phyloP scores from a whole-genome alignment of 2,888 invertebrate genomes.

The Drosophila fulvimacula region DNA sequence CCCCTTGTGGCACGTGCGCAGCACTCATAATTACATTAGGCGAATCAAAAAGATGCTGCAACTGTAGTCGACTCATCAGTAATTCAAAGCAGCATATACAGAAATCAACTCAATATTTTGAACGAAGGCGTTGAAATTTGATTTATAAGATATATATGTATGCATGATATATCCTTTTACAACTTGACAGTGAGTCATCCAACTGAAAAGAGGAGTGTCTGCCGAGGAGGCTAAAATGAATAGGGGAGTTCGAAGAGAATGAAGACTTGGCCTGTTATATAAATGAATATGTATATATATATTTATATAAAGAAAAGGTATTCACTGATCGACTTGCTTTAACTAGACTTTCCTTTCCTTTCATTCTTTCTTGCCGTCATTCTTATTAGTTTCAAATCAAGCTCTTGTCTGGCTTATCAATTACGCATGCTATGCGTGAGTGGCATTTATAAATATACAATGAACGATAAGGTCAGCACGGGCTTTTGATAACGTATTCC shows the following conservation, averaged over 20 bases:
- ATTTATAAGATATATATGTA: neutral
- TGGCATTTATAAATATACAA: slow-evolving; percentile 18
- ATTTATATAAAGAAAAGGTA: too few relatives aligned
- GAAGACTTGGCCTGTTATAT: neutral
- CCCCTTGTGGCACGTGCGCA: slow-evolving; percentile 56
- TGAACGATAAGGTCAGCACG: neutral
- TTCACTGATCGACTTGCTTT: neutral
- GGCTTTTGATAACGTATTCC: slow-evolving; percentile 7
- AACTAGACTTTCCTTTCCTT: fast-evolving
- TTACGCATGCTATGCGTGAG: slow-evolving; percentile 39
- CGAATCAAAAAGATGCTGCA: slow-evolving; percentile 12
- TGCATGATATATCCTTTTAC: neutral
- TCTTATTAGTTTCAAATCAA: slow-evolving; percentile 16
- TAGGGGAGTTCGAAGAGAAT: neutral
- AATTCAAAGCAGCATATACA: neutral
- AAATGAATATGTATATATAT: too few relatives aligned
- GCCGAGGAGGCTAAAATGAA: neutral
- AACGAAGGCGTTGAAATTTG: slow-evolving; percentile 3
- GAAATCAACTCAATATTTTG: neutral
- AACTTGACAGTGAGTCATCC: neutral
- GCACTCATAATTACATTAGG: slow-evolving; percentile 65
- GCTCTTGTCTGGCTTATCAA: slow-evolving; percentile 33
- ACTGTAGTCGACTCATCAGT: slow-evolving; percentile 1
- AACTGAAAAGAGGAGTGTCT: neutral
- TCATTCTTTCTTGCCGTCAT: neutral